Conservation (phyloP, 2,888 invertebrate species). For the Tenthredo notha region DNA sequence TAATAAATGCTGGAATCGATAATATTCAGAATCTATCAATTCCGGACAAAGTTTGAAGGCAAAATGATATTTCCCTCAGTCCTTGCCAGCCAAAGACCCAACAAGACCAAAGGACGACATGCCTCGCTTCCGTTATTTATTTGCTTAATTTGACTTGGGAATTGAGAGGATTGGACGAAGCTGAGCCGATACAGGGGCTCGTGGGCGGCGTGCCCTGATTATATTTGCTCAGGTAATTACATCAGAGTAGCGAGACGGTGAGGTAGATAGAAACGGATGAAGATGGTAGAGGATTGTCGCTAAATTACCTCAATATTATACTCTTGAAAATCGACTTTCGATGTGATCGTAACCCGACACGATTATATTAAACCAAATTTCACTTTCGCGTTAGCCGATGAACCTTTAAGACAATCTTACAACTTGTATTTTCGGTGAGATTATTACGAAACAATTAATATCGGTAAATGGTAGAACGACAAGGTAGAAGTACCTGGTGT, state of each 20-base stretch:
- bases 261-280: not conserved
- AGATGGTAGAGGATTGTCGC: constrained; percentile 37
- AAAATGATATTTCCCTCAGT: not conserved
- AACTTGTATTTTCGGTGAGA: not conserved
- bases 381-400: not conserved
- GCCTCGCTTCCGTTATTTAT: constrained; percentile 31
- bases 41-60: not conserved
- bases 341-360: constrained; percentile 1
- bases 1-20: not conserved
- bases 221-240: constrained; percentile 56
- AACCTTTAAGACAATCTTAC: not conserved
- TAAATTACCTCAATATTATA: constrained; percentile 51
- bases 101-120: constrained; percentile 30
- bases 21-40: not conserved
- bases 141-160: constrained; percentile 55
- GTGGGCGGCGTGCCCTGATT: constrained; percentile 50
- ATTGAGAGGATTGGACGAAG: constrained; percentile 54
- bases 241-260: constrained; percentile 32
- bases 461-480: not conserved
- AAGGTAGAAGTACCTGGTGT: not conserved
- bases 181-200: constrained; percentile 46
- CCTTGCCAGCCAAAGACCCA: not conserved
- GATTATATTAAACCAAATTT: constrained; percentile 16
- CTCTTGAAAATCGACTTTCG: constrained; percentile 33
- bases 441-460: not conserved